Evolutionary conservation across 2,113 vertebrate genomes (phyloP).

Genomic region (Xenopus borealis): DNA sequence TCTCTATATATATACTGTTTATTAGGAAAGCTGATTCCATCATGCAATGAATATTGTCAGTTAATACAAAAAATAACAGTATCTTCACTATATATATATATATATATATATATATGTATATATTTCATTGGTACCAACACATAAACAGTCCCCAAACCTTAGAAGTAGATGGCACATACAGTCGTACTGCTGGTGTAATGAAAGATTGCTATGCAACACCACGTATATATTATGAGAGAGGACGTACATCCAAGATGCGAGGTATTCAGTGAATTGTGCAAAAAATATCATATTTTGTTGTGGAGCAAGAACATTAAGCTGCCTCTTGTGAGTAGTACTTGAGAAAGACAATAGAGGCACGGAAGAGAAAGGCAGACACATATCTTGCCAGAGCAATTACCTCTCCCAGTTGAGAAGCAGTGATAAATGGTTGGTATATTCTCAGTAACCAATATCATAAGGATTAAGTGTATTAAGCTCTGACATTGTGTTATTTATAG

Average conservation of each 20-base stretch:
- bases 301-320: slow-evolving; percentile 16
- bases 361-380: slow-evolving; percentile 22
- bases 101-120: too few relatives aligned
- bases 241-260: background rate
- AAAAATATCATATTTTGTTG: slow-evolving; percentile 3
- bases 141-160: background rate
- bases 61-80: too few relatives aligned
- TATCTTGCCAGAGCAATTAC: background rate
- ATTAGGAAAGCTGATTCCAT: too few relatives aligned
- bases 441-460: slow-evolving; percentile 3
- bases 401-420: slow-evolving; percentile 13
- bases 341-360: slow-evolving; percentile 19
- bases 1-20: too few relatives aligned
- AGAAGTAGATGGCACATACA: background rate
- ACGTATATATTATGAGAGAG: background rate
- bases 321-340: slow-evolving; percentile 12
- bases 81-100: background rate
- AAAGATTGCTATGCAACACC: slow-evolving; percentile 5
- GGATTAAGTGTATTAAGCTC: slow-evolving; percentile 13
- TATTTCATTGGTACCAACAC: background rate
- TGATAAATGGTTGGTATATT: slow-evolving; percentile 29
- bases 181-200: slow-evolving; percentile 11
- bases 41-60: too few relatives aligned
- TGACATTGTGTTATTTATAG: slow-evolving; percentile 15
- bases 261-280: slow-evolving; percentile 7